Evolutionary conservation across 2,888 invertebrate species (phyloP).

Genomic region (Noctua fimbriata): DNA sequence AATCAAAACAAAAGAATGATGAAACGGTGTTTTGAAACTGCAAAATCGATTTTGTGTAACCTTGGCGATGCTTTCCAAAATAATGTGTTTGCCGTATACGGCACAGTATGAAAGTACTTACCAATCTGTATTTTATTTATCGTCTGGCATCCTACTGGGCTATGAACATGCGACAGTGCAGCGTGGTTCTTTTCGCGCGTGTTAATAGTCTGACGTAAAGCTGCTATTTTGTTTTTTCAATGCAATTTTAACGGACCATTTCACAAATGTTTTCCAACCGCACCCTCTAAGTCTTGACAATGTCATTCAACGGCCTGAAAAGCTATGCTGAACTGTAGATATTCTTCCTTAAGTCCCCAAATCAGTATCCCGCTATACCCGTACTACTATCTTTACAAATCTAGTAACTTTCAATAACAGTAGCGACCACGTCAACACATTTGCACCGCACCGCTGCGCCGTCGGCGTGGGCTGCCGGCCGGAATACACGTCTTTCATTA

Average conservation of each 20-base stretch:
- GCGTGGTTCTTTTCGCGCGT: not conserved
- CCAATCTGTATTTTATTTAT: not conserved
- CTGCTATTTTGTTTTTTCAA: not conserved
- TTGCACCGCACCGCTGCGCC: conserved; percentile 8
- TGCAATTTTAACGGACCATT: not conserved
- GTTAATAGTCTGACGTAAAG: not conserved
- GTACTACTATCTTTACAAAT: not conserved
- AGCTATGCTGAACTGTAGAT: not conserved
- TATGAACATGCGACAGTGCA: not conserved
- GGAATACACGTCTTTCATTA: conserved; percentile 62
- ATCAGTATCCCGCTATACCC: not conserved
- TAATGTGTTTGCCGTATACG: not conserved
- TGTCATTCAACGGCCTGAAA: not conserved
- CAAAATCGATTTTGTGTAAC: conserved; percentile 1
- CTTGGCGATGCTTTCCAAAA: not conserved
- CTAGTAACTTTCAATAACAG: conserved; percentile 34
- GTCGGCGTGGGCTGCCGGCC: conserved; percentile 9
- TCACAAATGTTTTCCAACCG: not conserved
- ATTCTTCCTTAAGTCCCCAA: not conserved
- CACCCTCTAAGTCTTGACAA: not conserved
- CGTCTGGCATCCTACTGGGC: not conserved
- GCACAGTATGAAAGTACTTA: not conserved
- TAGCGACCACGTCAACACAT: conserved; percentile 29
- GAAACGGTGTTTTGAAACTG: conserved; percentile 13
- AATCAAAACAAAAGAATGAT: not conserved